Percentiles rank a stretch among this genome's conserved stretches.
phyloP scores from a whole-genome alignment of 2,888 invertebrate species.

The Achlya flavicornis region DNA sequence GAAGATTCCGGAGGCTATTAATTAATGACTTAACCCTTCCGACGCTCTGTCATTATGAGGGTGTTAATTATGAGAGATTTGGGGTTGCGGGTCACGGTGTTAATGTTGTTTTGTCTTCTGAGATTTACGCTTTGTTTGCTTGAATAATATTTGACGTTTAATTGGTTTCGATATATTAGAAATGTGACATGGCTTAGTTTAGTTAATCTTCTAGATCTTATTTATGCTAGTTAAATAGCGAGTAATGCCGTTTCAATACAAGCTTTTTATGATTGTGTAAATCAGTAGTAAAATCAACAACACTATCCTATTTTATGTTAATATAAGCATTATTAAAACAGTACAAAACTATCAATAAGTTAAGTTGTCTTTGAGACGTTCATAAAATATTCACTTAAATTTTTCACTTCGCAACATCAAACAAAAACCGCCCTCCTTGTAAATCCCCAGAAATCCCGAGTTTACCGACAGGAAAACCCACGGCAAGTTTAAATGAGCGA shows the following conservation, averaged over 20 bases:
- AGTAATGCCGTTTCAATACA: no score
- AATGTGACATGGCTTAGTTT: not conserved
- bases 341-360: constrained; percentile 18
- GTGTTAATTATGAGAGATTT: constrained; percentile 61
- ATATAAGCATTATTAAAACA: not conserved
- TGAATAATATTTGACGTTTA: constrained; percentile 10
- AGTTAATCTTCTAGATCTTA: not conserved
- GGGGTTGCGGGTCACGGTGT: constrained; percentile 59
- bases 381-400: constrained; percentile 38
- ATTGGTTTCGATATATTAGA: not conserved
- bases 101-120: constrained; percentile 43
- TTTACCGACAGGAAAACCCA: constrained; percentile 65
- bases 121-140: constrained; percentile 26
- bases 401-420: constrained; percentile 41
- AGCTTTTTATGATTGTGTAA: no score
- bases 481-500: constrained; percentile 61
- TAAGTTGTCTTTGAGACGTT: constrained; percentile 31
- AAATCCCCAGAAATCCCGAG: constrained; percentile 55
- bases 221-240: no score
- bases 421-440: constrained; percentile 33
- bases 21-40: constrained; percentile 74
- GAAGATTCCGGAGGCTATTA: constrained; percentile 69
- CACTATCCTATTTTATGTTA: no score
- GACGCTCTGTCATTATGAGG: constrained; percentile 70
- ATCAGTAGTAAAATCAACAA: no score